Evolutionary conservation across 2,888 invertebrate species (phyloP).

Genomic region (Hirtodrosophila histrioides): DNA sequence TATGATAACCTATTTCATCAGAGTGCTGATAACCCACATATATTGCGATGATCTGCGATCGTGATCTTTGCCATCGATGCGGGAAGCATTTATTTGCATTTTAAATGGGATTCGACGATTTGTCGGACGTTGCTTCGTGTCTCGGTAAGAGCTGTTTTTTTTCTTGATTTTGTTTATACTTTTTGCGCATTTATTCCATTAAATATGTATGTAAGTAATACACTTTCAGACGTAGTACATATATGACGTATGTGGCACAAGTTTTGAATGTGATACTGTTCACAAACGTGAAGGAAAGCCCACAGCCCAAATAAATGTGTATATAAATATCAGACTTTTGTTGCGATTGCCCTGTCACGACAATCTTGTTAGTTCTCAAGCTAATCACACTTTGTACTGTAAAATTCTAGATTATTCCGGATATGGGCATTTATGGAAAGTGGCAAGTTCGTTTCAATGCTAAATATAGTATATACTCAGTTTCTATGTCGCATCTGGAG

Average conservation of each 20-base stretch:
- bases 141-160: constrained; percentile 21
- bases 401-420: constrained; percentile 31
- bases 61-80: constrained; percentile 52
- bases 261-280: neutral
- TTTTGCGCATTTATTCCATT: constrained; percentile 57
- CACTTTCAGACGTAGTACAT: no score
- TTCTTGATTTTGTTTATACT: constrained; percentile 14
- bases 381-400: neutral
- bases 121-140: constrained; percentile 61
- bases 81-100: constrained; percentile 58
- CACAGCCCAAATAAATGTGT: constrained; percentile 10
- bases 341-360: constrained; percentile 5
- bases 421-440: constrained; percentile 12
- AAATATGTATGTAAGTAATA: constrained; percentile 14
- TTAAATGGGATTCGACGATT: constrained; percentile 51
- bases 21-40: constrained; percentile 58
- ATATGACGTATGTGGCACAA: constrained; percentile 27
- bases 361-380: constrained; percentile 23
- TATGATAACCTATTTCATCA: constrained; percentile 71
- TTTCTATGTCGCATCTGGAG: constrained; percentile 2
- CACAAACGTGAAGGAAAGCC: constrained; percentile 39
- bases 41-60: constrained; percentile 64
- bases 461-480: constrained; percentile 6
- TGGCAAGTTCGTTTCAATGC: constrained; percentile 2
- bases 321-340: neutral